Percentiles rank a stretch among this genome's conserved stretches.
phyloP scores from a whole-genome alignment of 2,888 invertebrate species.

The Pegoplata infirma region DNA sequence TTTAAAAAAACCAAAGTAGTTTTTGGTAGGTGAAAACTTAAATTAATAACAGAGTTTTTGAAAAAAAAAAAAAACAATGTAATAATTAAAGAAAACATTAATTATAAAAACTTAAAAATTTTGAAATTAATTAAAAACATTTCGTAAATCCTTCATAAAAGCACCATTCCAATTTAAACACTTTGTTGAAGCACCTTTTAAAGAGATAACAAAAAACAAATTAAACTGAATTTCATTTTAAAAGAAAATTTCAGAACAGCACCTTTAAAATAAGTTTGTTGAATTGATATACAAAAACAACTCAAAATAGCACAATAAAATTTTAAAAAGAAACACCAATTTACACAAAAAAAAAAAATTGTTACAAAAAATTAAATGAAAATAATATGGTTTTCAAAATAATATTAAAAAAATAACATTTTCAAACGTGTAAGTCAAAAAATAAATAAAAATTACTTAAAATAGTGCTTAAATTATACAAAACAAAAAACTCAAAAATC shows the following conservation, averaged over 20 bases:
- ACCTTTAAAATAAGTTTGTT: background rate
- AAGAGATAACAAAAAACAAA: conserved; percentile 10
- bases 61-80: background rate
- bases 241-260: conserved; percentile 5
- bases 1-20: background rate
- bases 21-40: conserved; percentile 12
- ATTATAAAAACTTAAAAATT: background rate
- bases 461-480: conserved; percentile 29
- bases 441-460: background rate
- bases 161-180: background rate
- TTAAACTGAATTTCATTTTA: background rate
- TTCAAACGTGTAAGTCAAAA: background rate
- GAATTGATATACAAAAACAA: background rate
- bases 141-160: background rate
- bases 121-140: background rate
- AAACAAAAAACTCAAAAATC: no score
- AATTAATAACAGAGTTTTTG: background rate
- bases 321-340: conserved; percentile 61
- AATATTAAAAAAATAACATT: no score
- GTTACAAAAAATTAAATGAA: background rate
- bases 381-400: conserved; percentile 48
- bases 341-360: conserved; percentile 32
- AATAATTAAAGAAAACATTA: background rate
- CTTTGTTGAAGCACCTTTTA: conserved; percentile 4
- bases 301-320: conserved; percentile 35